Evolutionary conservation across 2,113 vertebrate species (phyloP), one percentile per base, ranked within the genome.

Genomic region (Colistium nudipinnis): DNA sequence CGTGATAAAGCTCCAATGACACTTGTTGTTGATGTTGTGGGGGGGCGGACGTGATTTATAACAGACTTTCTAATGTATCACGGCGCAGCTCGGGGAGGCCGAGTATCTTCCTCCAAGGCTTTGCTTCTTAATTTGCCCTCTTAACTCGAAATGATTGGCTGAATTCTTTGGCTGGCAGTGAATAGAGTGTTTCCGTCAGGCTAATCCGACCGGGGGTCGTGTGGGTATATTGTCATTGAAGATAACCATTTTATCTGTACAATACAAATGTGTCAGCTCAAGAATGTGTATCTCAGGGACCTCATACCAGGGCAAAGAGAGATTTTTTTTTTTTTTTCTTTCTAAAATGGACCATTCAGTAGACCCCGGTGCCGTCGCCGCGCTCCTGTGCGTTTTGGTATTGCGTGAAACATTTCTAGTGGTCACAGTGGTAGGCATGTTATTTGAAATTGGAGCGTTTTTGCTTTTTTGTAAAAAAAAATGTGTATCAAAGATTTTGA

Each of bases 1-100:
- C 39, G 62, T 44, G 70, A 78, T 81, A 86, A 85, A 88, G 78
- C 64, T 70, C 60, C 60, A 73, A 39, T 66, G 74, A 76, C 61
- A 82, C 16, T 54, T 54, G 65, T 49, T 70, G 69, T 74, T 76
- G 62, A 41, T 61, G 60, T 70, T 52, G 41, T 47, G 49, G 71
- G 61, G 49, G 54, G 49, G 54, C 39, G 67, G 48, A 24, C 33
- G 39, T 33, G 67, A 24, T 55, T 53, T 52, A 25, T 78, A 72
- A 51, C 22, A 54, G 27, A 60, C 22, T 64, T 20, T 60, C 25
- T 39, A 16, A 57, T 66, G 24, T 65, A 63, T 74, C 39, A 1
- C 9, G 1, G 3, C 0, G 19, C 65, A 41, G 0, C 12, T 31
- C 25, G 62, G 4, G 4, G 16, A 48, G 28, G 31, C 45, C 7